Base-by-base conservation (phyloP, 2,113 vertebrate genomes). In the Corythaeola cristata region DNA sequence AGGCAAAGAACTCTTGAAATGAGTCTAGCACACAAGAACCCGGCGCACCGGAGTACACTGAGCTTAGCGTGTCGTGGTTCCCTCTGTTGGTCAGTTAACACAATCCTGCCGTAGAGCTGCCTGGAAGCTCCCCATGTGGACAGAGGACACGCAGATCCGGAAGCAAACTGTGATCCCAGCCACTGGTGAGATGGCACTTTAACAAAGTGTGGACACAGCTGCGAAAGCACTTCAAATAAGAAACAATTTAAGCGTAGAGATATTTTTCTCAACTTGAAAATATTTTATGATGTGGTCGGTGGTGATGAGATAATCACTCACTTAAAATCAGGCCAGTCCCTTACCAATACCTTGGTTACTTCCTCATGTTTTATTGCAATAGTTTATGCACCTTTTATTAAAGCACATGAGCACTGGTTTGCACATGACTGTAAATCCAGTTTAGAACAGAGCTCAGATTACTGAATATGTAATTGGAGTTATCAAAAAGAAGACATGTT, bases 381-480 rank as follows among this genome's bases (percentile, higher is more conserved):
- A 88, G 74, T 85, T 73, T 60, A 71, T 28, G 33, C 67, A 83
- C 76, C 87, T 97, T 94, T 74, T 89, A 17, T 88, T 86, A 63
- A 92, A 97, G 80, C 92, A 88, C 58, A 49, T 85, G 97, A 97
- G 97, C 93, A 94, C 96, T 98, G 97, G 90, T 94, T 97, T 97
- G 97, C 96, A 97, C 35, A 19, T 73, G 63, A 97, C 74, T 92
- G 92, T 80, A 92, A 92, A 96, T 85, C 84, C 94, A 84, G 72
- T 75, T 97, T 86, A 76, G 56, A 88, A 55, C 64, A 59, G 64
- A 90, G 49, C 80, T 96, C 39, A 66, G 69, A 56, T 85, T 45
- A 37, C 44, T 84, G 68, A 66, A 52, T 55, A 47, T 72, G n/a
- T 81, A 84, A 82, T 18, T 73, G 88, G 60, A 80, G 39, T 69